phyloP scores from a whole-genome alignment of 2,113 vertebrate species.

The Oxygymnocypris stewartii region DNA sequence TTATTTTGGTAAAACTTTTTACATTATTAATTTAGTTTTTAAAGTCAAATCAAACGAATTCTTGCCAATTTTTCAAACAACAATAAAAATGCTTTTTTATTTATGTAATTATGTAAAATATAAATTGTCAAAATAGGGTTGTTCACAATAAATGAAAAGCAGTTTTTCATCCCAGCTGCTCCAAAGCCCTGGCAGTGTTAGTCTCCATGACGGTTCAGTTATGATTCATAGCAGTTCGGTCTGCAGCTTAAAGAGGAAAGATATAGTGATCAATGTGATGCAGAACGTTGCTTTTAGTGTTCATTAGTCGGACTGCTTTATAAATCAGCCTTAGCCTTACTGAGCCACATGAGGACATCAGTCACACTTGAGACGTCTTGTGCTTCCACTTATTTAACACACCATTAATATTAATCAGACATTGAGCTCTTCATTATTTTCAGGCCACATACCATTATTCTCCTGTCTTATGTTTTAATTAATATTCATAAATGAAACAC shows the following conservation, averaged over 20 bases:
- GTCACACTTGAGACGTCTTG: slow-evolving; percentile 1
- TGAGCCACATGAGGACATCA: neutral
- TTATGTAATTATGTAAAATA: neutral
- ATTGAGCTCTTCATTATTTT: slow-evolving; percentile 32
- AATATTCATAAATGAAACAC: slow-evolving; percentile 25
- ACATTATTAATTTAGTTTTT: neutral
- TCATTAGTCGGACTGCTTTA: slow-evolving; percentile 11
- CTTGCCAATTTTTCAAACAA: neutral
- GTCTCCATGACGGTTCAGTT: neutral
- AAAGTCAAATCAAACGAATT: neutral
- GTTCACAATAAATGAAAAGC: slow-evolving; percentile 9
- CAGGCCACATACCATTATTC: slow-evolving; percentile 18
- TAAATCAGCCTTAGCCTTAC: slow-evolving; percentile 25
- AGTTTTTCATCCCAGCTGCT: neutral
- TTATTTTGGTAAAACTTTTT: neutral
- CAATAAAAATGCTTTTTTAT: neutral
- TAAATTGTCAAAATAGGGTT: neutral
- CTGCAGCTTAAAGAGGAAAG: slow-evolving; percentile 8
- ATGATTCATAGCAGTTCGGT: neutral
- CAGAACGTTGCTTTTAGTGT: slow-evolving; percentile 28
- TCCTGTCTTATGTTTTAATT: neutral
- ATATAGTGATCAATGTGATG: slow-evolving; percentile 12
- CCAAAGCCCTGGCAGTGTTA: neutral
- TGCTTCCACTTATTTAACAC: slow-evolving; percentile 31
- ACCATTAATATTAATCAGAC: slow-evolving; percentile 38